A percentile compares a stretch with the other conserved stretches of the same genome.
These are phyloP conservation scores for Pissodes strobi DNA, from an alignment of 1,140 invertebrate genomes.

Conservation along the genomic window DNA sequence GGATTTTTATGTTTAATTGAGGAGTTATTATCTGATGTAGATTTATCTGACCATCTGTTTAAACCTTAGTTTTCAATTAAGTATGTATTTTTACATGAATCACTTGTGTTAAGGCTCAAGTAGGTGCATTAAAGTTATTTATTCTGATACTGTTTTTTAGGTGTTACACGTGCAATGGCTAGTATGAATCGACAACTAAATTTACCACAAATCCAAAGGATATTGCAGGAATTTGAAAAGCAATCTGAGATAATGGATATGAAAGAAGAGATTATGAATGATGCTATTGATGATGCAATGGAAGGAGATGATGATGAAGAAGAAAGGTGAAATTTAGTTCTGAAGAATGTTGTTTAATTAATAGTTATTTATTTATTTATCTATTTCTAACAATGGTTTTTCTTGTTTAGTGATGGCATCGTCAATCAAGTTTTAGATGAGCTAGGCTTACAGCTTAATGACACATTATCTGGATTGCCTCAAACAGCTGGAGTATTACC, in stretches of 20 bases:
- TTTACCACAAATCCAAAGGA: conserved; percentile 98
- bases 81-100: no score
- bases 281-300: conserved; percentile 99
- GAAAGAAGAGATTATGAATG: conserved; percentile 99
- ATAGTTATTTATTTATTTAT: conserved; percentile 1
- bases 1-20: no score
- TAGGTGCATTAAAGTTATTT: no score
- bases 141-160: neutral
- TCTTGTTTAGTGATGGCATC: conserved; percentile 79
- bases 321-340: no score
- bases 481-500: conserved; percentile 69
- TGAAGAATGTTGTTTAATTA: conserved; percentile 28
- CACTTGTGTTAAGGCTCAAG: no score
- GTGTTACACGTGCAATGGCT: conserved; percentile 97
- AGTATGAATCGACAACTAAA: conserved; percentile 98
- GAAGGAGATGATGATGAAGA: conserved; percentile 98
- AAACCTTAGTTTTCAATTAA: no score
- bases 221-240: conserved; percentile 99
- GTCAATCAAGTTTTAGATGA: conserved; percentile 95
- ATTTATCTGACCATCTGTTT: no score
- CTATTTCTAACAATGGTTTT: conserved; percentile 38
- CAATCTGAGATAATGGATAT: conserved; percentile 99
- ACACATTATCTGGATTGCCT: conserved; percentile 87
- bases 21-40: no score
- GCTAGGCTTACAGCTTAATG: conserved; percentile 90